Conservation (phyloP, 2,888 invertebrate species). For the Altica lythri region DNA sequence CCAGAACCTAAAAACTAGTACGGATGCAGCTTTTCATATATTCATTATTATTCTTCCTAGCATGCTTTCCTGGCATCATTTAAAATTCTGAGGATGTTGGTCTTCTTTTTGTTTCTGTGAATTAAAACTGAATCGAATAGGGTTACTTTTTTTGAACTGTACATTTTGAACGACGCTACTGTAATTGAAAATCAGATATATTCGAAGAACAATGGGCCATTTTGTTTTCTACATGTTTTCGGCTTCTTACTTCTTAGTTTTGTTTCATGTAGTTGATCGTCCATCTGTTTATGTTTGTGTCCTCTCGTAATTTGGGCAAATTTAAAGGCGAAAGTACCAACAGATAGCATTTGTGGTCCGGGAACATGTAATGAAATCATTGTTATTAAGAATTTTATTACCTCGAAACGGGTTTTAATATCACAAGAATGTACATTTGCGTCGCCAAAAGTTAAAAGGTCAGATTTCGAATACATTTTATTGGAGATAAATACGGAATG, state of each 20-base stretch:
- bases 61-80: no score
- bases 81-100: neutral
- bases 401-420: conserved; percentile 39
- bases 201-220: conserved; percentile 49
- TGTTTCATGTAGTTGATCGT: conserved; percentile 34
- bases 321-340: conserved; percentile 47
- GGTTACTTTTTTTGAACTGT: conserved; percentile 6
- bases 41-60: no score
- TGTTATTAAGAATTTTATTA: conserved; percentile 45
- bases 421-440: conserved; percentile 33
- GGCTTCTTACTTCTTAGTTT: conserved; percentile 39
- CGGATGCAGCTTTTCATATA: no score
- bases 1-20: no score
- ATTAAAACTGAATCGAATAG: no score
- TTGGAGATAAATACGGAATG: conserved; percentile 19
- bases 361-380: conserved; percentile 47
- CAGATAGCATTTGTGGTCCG: conserved; percentile 49
- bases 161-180: conserved; percentile 14
- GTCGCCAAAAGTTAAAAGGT: conserved; percentile 32
- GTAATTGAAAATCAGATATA: conserved; percentile 38
- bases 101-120: neutral
- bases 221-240: conserved; percentile 41
- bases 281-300: conserved; percentile 44
- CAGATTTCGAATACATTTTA: conserved; percentile 24
- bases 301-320: conserved; percentile 46